Evolutionary conservation across 2,888 invertebrate species (phyloP).

Genomic region (Listrodromus nycthemerus): DNA sequence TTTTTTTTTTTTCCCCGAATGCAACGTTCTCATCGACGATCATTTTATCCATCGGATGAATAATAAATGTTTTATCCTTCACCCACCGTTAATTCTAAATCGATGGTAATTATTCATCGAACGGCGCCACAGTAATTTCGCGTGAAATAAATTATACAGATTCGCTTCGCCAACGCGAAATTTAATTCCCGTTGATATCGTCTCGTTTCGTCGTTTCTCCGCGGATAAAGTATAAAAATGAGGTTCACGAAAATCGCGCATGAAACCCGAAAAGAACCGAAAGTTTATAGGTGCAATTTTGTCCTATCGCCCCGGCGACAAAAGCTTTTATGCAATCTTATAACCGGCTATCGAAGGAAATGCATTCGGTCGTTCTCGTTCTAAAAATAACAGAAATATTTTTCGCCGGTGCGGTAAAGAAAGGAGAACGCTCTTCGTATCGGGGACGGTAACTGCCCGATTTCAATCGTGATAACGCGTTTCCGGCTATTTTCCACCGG

Average conservation of each 20-base stretch:
- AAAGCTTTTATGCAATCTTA: constrained; percentile 28
- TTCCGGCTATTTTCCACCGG: constrained; percentile 24
- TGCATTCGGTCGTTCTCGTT: constrained; percentile 24
- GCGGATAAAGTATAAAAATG: constrained; percentile 11
- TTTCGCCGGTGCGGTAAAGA: neutral
- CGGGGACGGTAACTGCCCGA: constrained; percentile 19
- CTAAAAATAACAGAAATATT: constrained; percentile 22
- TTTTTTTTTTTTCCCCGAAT: too few species aligned
- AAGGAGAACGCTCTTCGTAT: neutral
- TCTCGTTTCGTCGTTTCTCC: neutral
- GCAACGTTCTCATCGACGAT: neutral
- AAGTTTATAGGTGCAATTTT: constrained; percentile 22
- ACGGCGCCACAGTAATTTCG: too few species aligned
- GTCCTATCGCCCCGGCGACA: constrained; percentile 15
- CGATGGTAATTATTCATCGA: too few species aligned
- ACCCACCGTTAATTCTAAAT: too few species aligned
- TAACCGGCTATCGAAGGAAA: constrained; percentile 13
- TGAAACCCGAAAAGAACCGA: neutral
- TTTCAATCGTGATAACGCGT: constrained; percentile 24
- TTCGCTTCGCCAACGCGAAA: neutral
- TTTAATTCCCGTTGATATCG: neutral
- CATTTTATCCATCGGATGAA: neutral
- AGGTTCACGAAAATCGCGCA: neutral
- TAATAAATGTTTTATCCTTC: too few species aligned
- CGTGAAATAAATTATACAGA: neutral